Conservation (phyloP, 2,888 invertebrate species). For the Drosophila histrio region DNA sequence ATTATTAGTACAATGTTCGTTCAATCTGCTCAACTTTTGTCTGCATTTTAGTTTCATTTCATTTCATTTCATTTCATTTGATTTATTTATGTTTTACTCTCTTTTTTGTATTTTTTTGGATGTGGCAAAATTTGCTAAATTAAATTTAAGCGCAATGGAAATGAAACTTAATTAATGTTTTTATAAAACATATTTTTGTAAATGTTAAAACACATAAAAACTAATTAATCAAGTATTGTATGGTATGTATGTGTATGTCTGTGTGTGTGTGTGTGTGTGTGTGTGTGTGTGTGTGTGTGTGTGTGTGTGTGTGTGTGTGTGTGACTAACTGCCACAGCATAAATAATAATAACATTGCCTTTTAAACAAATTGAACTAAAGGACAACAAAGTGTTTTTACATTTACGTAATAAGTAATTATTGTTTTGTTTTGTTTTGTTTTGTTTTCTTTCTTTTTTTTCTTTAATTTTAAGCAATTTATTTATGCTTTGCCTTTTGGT, state of each 20-base stretch:
- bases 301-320: slow-evolving; percentile 24
- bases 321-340: slow-evolving; percentile 30
- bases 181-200: slow-evolving; percentile 40
- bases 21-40: slow-evolving; percentile 12
- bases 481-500: slow-evolving; percentile 14
- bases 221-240: slow-evolving; percentile 21
- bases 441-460: background rate
- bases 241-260: slow-evolving; percentile 9
- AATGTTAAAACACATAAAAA: slow-evolving; percentile 29
- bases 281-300: slow-evolving; percentile 25
- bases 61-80: no score
- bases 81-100: slow-evolving; percentile 19
- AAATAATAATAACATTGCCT: slow-evolving; percentile 26
- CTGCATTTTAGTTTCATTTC: slow-evolving; percentile 9
- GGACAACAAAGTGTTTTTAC: slow-evolving; percentile 9
- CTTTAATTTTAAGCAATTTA: background rate
- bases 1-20: slow-evolving; percentile 12
- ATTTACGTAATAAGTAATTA: slow-evolving; percentile 8
- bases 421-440: background rate
- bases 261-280: slow-evolving; percentile 18
- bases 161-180: slow-evolving; percentile 47
- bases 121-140: slow-evolving; percentile 61
- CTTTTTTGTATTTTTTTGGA: slow-evolving; percentile 31
- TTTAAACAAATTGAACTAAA: slow-evolving; percentile 28
- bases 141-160: slow-evolving; percentile 55